These are phyloP conservation scores for Pangasius macronema DNA, from an alignment of 2,797 vertebrate genomes.

Conservation along the genomic window DNA sequence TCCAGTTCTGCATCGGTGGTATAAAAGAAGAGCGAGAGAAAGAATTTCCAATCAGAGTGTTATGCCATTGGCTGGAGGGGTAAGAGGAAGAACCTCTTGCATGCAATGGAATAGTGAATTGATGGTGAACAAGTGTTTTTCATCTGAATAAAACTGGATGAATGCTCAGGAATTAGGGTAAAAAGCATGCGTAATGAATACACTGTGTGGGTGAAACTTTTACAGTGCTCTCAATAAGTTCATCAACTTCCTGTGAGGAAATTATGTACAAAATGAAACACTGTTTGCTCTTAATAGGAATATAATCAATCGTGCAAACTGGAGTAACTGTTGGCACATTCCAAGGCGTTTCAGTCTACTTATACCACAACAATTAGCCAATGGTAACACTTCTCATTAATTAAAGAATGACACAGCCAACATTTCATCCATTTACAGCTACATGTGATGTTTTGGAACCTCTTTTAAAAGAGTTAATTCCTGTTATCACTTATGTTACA, in stretches of 20 bases:
- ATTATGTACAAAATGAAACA: not conserved
- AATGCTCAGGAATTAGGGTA: not conserved
- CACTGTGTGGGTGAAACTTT: not conserved
- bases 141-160: not conserved
- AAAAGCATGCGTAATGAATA: not conserved
- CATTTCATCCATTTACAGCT: not conserved
- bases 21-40: slow-evolving; percentile 35
- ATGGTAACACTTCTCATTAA: not conserved
- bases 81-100: slow-evolving; percentile 24
- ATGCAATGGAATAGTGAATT: not conserved
- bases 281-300: not conserved
- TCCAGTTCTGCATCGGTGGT: slow-evolving; percentile 30
- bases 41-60: slow-evolving; percentile 23
- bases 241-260: not conserved
- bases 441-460: not conserved
- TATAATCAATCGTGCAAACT: not conserved
- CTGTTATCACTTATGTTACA: not conserved
- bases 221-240: not conserved
- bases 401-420: not conserved
- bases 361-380: not conserved
- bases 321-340: not conserved
- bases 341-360: not conserved
- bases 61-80: slow-evolving; percentile 4
- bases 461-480: not conserved
- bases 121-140: not conserved